A percentile compares a stretch with the other conserved stretches of the same genome.
phyloP scores from a whole-genome alignment of 2,797 vertebrate species.

The Sebastes hubbsi region DNA sequence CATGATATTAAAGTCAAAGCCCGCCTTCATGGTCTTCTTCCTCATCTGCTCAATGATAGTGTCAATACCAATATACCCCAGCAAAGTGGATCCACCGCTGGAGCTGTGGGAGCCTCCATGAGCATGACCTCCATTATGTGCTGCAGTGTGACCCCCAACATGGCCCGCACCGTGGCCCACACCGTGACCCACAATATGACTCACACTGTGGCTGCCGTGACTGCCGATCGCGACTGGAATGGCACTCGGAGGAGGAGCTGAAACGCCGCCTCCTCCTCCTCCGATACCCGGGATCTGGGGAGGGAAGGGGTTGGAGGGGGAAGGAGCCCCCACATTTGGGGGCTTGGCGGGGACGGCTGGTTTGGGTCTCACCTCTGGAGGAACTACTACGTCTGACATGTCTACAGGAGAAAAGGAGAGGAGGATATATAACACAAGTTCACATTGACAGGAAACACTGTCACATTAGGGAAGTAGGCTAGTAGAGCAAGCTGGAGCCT shows the following conservation, averaged over 20 bases:
- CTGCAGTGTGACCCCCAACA: conserved; percentile 28
- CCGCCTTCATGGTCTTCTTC: conserved; percentile 98
- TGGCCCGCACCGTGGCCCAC: conserved; percentile 26
- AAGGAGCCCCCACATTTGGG: conserved; percentile 77
- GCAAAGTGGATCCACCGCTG: conserved; percentile 80
- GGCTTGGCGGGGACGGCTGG: conserved; percentile 95
- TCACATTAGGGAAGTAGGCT: conserved; percentile 47
- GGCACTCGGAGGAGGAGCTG: conserved; percentile 54
- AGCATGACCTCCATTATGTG: conserved; percentile 49
- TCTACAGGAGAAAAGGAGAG: conserved; percentile 68
- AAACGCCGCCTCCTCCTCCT: conserved; percentile 23
- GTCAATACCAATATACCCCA: conserved; percentile 97
- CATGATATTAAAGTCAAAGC: conserved; percentile 99
- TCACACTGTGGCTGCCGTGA: conserved; percentile 41
- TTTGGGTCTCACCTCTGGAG: conserved; percentile 93
- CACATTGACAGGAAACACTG: neutral
- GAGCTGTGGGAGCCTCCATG: conserved; percentile 53
- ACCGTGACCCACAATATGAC: conserved; percentile 17
- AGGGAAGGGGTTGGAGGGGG: conserved; percentile 75
- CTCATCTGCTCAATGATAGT: conserved; percentile 99
- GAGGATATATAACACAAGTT: neutral
- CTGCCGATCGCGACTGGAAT: conserved; percentile 74
- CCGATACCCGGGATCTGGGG: conserved; percentile 67
- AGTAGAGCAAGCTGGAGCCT: conserved; percentile 23
- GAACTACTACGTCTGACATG: conserved; percentile 95